A percentile compares a stretch with the other conserved stretches of the same genome.
These are phyloP conservation scores for Theocolax elegans DNA, from an alignment of 1,140 invertebrate genomes.

Conservation along the genomic window DNA sequence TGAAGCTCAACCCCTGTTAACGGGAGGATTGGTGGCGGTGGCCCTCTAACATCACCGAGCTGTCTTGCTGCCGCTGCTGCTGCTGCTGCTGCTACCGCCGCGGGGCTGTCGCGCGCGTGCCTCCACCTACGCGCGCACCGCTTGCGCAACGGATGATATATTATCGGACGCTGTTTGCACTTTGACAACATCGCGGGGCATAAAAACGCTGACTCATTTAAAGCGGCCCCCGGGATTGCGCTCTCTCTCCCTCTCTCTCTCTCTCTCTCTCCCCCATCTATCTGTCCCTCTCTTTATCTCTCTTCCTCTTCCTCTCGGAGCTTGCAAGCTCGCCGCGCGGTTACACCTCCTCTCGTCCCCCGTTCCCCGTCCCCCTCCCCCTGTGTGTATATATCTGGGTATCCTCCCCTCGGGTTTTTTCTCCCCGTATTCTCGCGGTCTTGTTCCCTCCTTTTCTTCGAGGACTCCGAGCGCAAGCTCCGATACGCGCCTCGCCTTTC, in stretches of 20 bases:
- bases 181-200: slow-evolving; percentile 68
- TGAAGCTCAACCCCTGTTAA: not conserved
- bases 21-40: too few relatives aligned
- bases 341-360: not conserved
- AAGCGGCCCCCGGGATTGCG: slow-evolving; percentile 67
- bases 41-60: not conserved
- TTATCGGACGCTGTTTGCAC: slow-evolving; percentile 68
- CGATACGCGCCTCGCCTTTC: not conserved
- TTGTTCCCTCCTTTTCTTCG: slow-evolving; percentile 52
- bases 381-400: not conserved
- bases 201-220: slow-evolving; percentile 71
- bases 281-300: slow-evolving; percentile 34
- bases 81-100: too few relatives aligned
- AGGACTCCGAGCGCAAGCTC: slow-evolving; percentile 47
- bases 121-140: not conserved
- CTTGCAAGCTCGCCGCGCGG: slow-evolving; percentile 7
- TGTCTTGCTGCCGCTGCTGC: not conserved
- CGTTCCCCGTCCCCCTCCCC: not conserved
- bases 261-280: slow-evolving; percentile 37
- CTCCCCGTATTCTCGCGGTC: not conserved
- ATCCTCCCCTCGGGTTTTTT: slow-evolving; percentile 28
- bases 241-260: slow-evolving; percentile 38
- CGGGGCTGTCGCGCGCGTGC: not conserved
- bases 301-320: not conserved
- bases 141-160: slow-evolving; percentile 63